Evolutionary conservation across 2,888 invertebrate genomes (phyloP).

Genomic region (Cheilosia vernalis): DNA sequence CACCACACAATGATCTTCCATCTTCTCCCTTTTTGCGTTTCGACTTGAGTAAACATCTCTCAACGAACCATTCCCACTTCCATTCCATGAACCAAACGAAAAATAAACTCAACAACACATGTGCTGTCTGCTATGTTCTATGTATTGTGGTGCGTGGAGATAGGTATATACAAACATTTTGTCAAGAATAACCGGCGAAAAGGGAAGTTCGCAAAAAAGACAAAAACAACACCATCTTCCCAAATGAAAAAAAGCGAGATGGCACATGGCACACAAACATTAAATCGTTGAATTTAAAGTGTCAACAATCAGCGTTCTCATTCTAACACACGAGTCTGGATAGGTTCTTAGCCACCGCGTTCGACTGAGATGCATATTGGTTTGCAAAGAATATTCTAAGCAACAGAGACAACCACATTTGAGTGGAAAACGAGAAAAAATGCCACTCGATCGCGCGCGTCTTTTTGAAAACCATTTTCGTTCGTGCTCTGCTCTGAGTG

Average conservation of each 20-base stretch:
- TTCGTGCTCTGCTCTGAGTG: conserved; percentile 41
- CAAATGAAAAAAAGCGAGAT: conserved; percentile 19
- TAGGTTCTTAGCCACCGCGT: not conserved
- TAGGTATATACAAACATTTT: conserved; percentile 16
- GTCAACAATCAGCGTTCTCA: conserved; percentile 1
- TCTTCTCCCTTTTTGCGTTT: conserved; percentile 6
- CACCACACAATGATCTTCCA: conserved; percentile 19
- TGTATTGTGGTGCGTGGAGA: too few relatives aligned
- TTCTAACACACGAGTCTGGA: not conserved
- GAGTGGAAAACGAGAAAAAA: conserved; percentile 39
- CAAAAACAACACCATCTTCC: not conserved
- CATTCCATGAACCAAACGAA: not conserved
- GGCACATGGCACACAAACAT: conserved; percentile 24
- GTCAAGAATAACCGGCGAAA: conserved; percentile 60
- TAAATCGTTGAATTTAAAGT: conserved; percentile 34
- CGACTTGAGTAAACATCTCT: conserved; percentile 45
- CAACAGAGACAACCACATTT: conserved; percentile 34
- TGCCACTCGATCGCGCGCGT: conserved; percentile 69
- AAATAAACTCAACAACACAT: conserved; percentile 5
- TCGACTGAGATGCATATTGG: not conserved
- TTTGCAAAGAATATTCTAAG: conserved; percentile 52
- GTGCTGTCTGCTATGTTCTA: not conserved
- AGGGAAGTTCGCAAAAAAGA: conserved; percentile 52
- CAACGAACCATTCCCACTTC: not conserved
- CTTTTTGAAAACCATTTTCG: conserved; percentile 33